Percentiles rank a stretch among this genome's conserved stretches.
These are phyloP conservation scores for Adineta ricciae DNA, from an alignment of 2,888 invertebrate species.

Conservation along the genomic window DNA sequence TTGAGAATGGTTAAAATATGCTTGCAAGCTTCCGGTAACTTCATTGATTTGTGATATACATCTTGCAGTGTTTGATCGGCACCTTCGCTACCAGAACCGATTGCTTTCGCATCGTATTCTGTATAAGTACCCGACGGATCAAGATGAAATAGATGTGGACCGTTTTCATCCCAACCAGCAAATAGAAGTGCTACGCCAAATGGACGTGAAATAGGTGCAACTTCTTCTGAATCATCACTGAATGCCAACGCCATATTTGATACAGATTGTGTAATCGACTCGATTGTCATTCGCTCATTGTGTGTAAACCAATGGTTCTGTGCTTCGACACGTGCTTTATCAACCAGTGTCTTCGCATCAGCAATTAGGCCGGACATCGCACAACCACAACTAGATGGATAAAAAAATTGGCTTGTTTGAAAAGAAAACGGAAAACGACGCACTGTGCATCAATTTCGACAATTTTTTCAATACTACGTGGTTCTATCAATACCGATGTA, in stretches of 20 bases:
- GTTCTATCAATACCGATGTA: constrained; percentile 88
- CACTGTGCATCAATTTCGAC: constrained; percentile 95
- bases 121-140: constrained; percentile 98
- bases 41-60: constrained; percentile 65
- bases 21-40: constrained; percentile 79
- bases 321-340: constrained; percentile 86
- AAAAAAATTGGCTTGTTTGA: not conserved
- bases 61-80: constrained; percentile 85
- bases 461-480: constrained; percentile 93
- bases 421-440: constrained; percentile 53
- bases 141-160: constrained; percentile 87
- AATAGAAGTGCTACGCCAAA: constrained; percentile 97
- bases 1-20: constrained; percentile 82
- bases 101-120: constrained; percentile 93
- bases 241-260: constrained; percentile 98
- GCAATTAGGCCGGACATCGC: constrained; percentile 95
- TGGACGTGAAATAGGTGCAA: constrained; percentile 68
- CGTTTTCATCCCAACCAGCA: constrained; percentile 79
- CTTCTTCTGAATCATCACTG: constrained; percentile 67
- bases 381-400: constrained; percentile 57
- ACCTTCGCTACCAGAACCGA: constrained; percentile 96
- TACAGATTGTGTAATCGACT: constrained; percentile 94
- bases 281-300: constrained; percentile 87
- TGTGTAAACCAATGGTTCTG: constrained; percentile 97
- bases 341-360: constrained; percentile 84